Evolutionary conservation across 2,113 vertebrate genomes (phyloP).

Genomic region (Telmatochromis brachygnathus): DNA sequence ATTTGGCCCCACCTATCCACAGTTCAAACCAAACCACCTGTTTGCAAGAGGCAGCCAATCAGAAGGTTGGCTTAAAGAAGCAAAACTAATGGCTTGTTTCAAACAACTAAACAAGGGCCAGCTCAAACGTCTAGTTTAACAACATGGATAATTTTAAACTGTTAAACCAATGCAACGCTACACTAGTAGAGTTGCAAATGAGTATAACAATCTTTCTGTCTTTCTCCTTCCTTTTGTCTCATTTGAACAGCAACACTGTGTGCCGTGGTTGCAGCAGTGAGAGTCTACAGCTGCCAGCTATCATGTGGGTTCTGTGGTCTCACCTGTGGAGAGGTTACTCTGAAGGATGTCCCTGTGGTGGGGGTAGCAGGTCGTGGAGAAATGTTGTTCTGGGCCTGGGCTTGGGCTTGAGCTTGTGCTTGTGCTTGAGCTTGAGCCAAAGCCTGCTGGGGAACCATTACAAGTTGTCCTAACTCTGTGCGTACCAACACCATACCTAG

Average conservation of each 20-base stretch:
- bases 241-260: not conserved
- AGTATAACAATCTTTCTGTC: not conserved
- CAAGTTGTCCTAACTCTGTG: constrained; percentile 80
- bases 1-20: rapidly evolving
- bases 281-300: not conserved
- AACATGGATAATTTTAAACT: not conserved
- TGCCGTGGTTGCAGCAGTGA: not conserved
- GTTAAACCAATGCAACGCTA: not conserved
- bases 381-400: constrained; percentile 75
- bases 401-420: constrained; percentile 73
- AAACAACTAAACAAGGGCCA: not conserved
- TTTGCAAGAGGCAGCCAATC: not conserved
- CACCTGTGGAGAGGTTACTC: constrained; percentile 80
- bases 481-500: constrained; percentile 84
- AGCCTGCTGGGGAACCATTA: constrained; percentile 85
- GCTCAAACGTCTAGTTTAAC: rapidly evolving
- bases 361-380: constrained; percentile 75
- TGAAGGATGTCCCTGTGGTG: constrained; percentile 73
- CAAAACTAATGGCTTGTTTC: not conserved
- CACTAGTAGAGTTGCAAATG: not conserved
- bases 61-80: not conserved
- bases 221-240: not conserved
- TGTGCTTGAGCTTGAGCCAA: constrained; percentile 79
- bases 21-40: not conserved
- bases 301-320: not conserved